A percentile compares a stretch with the other conserved stretches of the same genome.
Evolutionary conservation across 2,113 vertebrate genomes (phyloP).

Genomic region (Xenopus borealis): DNA sequence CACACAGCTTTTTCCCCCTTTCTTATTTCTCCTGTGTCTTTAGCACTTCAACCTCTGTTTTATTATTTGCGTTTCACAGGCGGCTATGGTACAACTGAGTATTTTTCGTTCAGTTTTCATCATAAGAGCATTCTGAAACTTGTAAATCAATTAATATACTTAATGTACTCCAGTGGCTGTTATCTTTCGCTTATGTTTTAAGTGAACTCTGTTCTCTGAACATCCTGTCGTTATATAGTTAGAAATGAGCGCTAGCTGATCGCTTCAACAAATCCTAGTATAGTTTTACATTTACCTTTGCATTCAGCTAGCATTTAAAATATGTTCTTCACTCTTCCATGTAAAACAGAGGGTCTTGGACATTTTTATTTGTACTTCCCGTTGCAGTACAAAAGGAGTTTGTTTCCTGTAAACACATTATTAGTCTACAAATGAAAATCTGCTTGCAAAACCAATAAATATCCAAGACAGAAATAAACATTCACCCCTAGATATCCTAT

Average conservation of each 20-base stretch:
- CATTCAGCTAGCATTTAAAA: not conserved
- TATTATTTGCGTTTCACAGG: slow-evolving; percentile 16
- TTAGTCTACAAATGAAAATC: too few species aligned
- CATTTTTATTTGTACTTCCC: too few species aligned
- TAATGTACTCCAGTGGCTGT: slow-evolving; percentile 19
- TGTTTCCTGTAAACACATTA: too few species aligned
- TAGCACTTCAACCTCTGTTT: slow-evolving; percentile 39
- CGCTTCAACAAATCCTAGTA: not conserved
- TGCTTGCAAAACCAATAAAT: too few species aligned
- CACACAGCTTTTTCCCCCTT: slow-evolving; percentile 45
- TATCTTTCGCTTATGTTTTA: not conserved
- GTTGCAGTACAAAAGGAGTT: too few species aligned
- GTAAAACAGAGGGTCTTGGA: too few species aligned
- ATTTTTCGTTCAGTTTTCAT: not conserved
- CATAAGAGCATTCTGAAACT: slow-evolving; percentile 26
- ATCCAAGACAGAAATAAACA: too few species aligned
- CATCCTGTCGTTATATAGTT: not conserved
- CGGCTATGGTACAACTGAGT: slow-evolving; percentile 10
- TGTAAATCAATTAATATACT: not conserved
- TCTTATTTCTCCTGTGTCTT: slow-evolving; percentile 36
- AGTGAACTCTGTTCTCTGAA: not conserved
- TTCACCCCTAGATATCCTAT: too few species aligned
- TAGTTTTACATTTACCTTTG: not conserved
- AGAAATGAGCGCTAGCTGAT: too few species aligned
- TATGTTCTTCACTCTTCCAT: not conserved